phyloP scores from a whole-genome alignment of 2,113 vertebrate genomes.

The Catagonus wagneri region DNA sequence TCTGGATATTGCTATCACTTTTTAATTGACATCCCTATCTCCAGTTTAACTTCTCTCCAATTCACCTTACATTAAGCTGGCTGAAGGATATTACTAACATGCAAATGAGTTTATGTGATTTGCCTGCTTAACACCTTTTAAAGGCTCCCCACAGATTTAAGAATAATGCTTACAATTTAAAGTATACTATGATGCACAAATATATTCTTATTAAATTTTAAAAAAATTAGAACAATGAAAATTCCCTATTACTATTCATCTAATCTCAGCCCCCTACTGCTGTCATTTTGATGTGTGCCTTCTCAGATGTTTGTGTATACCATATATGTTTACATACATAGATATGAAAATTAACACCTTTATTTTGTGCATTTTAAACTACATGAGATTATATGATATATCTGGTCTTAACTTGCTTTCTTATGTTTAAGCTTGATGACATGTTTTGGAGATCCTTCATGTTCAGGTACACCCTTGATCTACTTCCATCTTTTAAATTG shows the following conservation, averaged over 20 bases:
- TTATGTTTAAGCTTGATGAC: conserved; percentile 25
- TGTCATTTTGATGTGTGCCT: background rate
- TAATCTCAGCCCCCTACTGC: background rate
- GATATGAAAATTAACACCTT: background rate
- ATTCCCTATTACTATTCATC: background rate
- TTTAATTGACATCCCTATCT: background rate
- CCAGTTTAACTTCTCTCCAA: background rate
- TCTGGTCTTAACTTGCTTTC: background rate
- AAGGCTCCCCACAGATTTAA: background rate
- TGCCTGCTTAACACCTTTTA: background rate
- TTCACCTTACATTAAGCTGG: background rate
- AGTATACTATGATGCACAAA: background rate
- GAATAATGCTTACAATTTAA: conserved; percentile 31
- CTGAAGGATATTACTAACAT: conserved; percentile 14
- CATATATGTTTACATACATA: background rate
- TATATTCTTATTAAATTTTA: conserved; percentile 50
- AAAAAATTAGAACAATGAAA: conserved; percentile 35
- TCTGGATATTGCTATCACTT: background rate
- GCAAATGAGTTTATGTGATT: background rate
- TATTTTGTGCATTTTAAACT: conserved; percentile 37
- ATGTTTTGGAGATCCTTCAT: background rate
- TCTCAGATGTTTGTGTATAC: background rate
- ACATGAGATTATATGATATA: background rate
- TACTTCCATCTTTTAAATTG: conserved; percentile 15
- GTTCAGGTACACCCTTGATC: background rate